phyloP scores from a whole-genome alignment of 2,888 invertebrate genomes.

The Celastrina argiolus region DNA sequence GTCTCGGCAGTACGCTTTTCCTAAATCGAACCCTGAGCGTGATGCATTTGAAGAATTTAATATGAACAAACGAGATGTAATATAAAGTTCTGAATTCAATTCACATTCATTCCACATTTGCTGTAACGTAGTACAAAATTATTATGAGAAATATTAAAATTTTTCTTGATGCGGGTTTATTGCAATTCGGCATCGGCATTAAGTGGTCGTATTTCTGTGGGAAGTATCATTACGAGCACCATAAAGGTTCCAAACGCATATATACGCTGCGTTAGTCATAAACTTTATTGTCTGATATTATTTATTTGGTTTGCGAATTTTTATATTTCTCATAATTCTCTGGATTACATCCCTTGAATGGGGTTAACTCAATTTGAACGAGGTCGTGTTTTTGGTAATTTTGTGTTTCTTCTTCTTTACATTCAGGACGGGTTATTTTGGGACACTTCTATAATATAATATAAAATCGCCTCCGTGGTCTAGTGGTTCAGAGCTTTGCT shows the following conservation, averaged over 20 bases:
- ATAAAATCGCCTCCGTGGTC: too few relatives aligned
- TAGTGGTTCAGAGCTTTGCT: too few relatives aligned
- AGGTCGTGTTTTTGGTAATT: neutral
- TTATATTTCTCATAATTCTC: slow-evolving; percentile 16
- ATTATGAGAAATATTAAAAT: slow-evolving; percentile 21
- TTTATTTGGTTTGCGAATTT: slow-evolving; percentile 17
- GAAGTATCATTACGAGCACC: slow-evolving; percentile 21
- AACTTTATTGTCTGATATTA: slow-evolving; percentile 21
- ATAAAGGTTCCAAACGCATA: slow-evolving; percentile 21
- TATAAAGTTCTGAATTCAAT: neutral
- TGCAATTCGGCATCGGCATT: slow-evolving; percentile 24
- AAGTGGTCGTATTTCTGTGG: slow-evolving; percentile 24
- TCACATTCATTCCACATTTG: neutral
- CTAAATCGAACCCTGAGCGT: neutral
- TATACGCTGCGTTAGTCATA: slow-evolving; percentile 17
- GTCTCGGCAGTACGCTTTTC: neutral
- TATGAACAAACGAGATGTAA: neutral
- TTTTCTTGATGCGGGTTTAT: slow-evolving; percentile 15
- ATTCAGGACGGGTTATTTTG: neutral
- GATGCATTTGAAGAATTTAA: neutral
- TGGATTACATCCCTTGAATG: neutral
- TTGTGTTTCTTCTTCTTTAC: neutral
- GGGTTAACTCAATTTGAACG: slow-evolving; percentile 4
- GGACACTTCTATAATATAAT: neutral
- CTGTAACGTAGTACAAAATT: slow-evolving; percentile 5